Percentiles rank a stretch among this genome's conserved stretches.
phyloP scores from a whole-genome alignment of 2,797 vertebrate genomes.

The Alca torda region DNA sequence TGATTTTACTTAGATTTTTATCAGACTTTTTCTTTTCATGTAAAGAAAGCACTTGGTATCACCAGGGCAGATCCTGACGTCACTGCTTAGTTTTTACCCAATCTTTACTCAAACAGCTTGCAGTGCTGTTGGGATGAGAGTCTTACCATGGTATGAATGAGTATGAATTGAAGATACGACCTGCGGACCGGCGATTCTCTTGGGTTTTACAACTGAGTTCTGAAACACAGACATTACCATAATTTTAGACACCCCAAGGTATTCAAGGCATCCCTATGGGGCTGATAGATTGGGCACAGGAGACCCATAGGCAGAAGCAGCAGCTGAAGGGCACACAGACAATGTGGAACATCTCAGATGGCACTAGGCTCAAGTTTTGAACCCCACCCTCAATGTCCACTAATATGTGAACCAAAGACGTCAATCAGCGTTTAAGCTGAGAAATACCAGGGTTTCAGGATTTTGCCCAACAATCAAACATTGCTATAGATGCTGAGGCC shows the following conservation, averaged over 20 bases:
- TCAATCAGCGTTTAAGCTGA: neutral
- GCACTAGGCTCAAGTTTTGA: neutral
- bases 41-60: neutral
- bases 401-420: neutral
- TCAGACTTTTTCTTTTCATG: neutral
- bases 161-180: rapidly evolving
- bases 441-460: neutral
- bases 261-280: neutral
- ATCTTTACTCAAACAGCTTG: neutral
- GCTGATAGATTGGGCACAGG: neutral
- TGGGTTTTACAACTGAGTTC: neutral
- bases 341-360: neutral
- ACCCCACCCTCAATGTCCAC: neutral
- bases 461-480: neutral
- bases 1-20: neutral
- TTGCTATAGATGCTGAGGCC: neutral
- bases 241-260: neutral
- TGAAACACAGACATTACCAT: neutral
- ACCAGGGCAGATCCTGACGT: neutral
- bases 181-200: neutral
- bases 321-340: neutral
- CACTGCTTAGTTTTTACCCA: neutral
- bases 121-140: neutral
- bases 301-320: neutral
- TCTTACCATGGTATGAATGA: neutral